Conservation (phyloP, 2,797 vertebrate species). For the Echiichthys vipera region DNA sequence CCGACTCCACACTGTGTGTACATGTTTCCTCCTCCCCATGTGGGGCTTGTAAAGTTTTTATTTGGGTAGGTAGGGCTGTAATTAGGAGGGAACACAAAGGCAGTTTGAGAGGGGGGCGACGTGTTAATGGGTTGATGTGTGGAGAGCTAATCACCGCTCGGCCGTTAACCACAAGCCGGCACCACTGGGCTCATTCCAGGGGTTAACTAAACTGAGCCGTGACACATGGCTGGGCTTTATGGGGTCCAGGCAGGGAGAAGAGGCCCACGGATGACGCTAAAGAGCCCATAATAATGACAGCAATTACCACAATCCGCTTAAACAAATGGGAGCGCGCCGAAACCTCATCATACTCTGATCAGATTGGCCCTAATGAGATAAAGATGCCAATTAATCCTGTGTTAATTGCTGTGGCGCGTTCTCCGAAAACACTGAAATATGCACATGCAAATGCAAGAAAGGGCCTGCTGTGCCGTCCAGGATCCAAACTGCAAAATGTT, state of each 20-base stretch:
- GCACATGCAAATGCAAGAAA: conserved; percentile 93
- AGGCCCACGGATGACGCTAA: conserved; percentile 95
- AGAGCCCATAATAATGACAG: conserved; percentile 98
- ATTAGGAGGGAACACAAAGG: conserved; percentile 73
- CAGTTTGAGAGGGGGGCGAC: conserved; percentile 47
- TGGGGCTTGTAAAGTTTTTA: conserved; percentile 73
- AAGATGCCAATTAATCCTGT: conserved; percentile 99
- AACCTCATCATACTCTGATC: conserved; percentile 99
- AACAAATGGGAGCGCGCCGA: conserved; percentile 97
- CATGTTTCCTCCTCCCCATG: conserved; percentile 16
- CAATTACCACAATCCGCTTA: conserved; percentile 99
- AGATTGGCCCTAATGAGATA: conserved; percentile 99
- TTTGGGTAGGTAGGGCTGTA: conserved; percentile 65
- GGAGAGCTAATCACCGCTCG: conserved; percentile 78
- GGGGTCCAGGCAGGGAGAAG: conserved; percentile 80
- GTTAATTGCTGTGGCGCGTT: conserved; percentile 97
- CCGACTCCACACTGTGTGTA: conserved; percentile 31
- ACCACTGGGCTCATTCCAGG: conserved; percentile 85
- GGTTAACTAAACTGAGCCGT: conserved; percentile 92
- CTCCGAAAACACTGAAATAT: conserved; percentile 96
- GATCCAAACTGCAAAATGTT: conserved; percentile 63
- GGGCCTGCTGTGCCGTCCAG: conserved; percentile 86
- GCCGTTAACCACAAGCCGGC: conserved; percentile 75
- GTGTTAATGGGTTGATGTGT: conserved; percentile 77
- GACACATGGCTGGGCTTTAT: conserved; percentile 97